phyloP scores from a whole-genome alignment of 2,113 vertebrate species.

The Indicator indicator region DNA sequence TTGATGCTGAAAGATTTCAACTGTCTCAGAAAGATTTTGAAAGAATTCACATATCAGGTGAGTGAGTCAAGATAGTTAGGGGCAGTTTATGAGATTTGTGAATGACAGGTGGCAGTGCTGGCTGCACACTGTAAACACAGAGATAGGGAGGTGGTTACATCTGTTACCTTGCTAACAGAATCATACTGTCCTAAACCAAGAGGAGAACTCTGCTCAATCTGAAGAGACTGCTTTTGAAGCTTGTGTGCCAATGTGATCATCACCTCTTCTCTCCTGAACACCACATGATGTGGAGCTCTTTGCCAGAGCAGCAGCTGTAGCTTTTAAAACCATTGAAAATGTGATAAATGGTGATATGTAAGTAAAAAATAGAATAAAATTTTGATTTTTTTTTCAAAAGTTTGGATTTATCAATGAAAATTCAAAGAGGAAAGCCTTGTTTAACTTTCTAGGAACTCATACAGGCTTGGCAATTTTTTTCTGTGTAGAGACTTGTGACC shows the following conservation, averaged over 20 bases:
- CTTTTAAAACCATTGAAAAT: neutral
- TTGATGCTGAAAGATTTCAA: slow-evolving; percentile 74
- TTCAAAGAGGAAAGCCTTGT: neutral
- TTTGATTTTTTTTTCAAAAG: neutral
- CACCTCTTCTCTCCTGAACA: neutral
- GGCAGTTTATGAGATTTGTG: neutral
- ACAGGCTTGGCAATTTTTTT: neutral
- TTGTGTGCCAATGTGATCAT: neutral
- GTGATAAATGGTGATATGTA: neutral
- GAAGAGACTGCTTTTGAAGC: neutral
- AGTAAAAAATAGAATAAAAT: neutral
- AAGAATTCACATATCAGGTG: neutral
- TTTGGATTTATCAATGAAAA: neutral
- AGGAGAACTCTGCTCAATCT: neutral
- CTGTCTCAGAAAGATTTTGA: slow-evolving; percentile 25
- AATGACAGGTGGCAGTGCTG: slow-evolving; percentile 19
- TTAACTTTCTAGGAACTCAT: neutral
- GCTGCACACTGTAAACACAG: neutral
- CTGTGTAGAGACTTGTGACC: neutral
- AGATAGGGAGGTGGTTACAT: neutral
- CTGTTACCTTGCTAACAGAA: neutral
- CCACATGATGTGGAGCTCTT: neutral
- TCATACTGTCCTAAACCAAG: neutral
- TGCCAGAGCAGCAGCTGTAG: neutral
- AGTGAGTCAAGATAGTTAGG: neutral